Base-by-base conservation (phyloP, 2,797 vertebrate species). In the Silurus lanzhouensis region DNA sequence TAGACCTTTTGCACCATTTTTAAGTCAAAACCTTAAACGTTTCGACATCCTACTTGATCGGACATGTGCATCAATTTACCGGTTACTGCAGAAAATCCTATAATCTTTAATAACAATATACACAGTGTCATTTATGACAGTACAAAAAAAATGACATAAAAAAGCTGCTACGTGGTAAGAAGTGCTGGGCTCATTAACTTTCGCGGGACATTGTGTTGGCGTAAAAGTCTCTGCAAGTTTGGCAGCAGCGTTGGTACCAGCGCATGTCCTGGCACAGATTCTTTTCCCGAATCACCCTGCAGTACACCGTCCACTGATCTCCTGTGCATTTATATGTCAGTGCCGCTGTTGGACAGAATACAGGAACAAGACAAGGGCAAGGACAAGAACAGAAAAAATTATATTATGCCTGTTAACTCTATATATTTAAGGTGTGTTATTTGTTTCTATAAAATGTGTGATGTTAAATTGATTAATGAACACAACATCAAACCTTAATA, bases 211-310 rank as follows among this genome's bases (percentile, higher is more conserved):
- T 95, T 94, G 97, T 97, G 92, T 92, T 96, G 76, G 96, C 97
- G 63, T 99, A 99, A 95, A 98, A 99, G 96, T 98, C 97, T 93
- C 96, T 95, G 94, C 98, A 99, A 3, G 97, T 99, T 91, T 98
- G 95, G 92, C 98, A 99, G 94, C 98, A 99, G 91, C 97, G 97
- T 85, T 98, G 97, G 91, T 99, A 99, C 97, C 98, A 99, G 88
- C 98, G 93, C 97, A 99, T 97, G 94, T 99, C 98, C 91, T 97
- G 96, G 88, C 98, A 99, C 61, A 99, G 96, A 89, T 97, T 96
- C 94, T 98, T 98, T 91, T 98, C 97, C 0, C 97, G 95, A 90
- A 99, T 96, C 93, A 99, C 96, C 57, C 95, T 94, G 88, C 98
- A 99, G 92, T 99, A 98, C 87, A 99, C 97, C 1, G 97, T 95